Evolutionary conservation across 2,888 invertebrate genomes (phyloP).

Genomic region (Meta bourneti): DNA sequence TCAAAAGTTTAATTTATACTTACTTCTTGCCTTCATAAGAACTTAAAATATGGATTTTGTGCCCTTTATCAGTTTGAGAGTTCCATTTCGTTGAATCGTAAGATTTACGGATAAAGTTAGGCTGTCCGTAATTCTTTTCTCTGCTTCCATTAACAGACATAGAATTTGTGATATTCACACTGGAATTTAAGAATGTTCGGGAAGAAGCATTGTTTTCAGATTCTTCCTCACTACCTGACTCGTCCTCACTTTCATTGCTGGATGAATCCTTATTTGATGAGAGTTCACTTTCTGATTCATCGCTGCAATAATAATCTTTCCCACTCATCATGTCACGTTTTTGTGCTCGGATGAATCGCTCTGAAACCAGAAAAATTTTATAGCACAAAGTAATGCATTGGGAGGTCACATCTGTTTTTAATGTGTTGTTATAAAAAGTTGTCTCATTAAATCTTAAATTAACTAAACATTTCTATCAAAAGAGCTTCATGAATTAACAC

Average conservation of each 20-base stretch:
- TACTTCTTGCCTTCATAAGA: conserved; percentile 37
- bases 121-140: not conserved
- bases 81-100: conserved; percentile 32
- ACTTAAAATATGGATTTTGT: conserved; percentile 43
- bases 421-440: too few species aligned
- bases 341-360: conserved; percentile 20
- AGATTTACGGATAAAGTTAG: conserved; percentile 22
- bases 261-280: conserved; percentile 4
- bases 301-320: not conserved
- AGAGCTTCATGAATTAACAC: too few species aligned
- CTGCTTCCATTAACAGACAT: not conserved
- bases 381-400: too few species aligned
- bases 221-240: conserved; percentile 6
- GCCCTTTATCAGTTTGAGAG: conserved; percentile 17
- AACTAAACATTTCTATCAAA: too few species aligned
- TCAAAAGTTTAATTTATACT: not conserved
- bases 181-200: not conserved
- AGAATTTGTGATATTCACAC: not conserved
- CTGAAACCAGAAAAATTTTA: conserved; percentile 20
- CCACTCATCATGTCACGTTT: conserved; percentile 37
- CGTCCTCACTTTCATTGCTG: conserved; percentile 11
- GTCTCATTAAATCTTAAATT: too few species aligned
- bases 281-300: conserved; percentile 30
- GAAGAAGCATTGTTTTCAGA: conserved; percentile 20
- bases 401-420: too few species aligned